Percentiles rank a stretch among this genome's conserved stretches.
phyloP scores from a whole-genome alignment of 1,140 invertebrate species.

The Anthonomus grandis region DNA sequence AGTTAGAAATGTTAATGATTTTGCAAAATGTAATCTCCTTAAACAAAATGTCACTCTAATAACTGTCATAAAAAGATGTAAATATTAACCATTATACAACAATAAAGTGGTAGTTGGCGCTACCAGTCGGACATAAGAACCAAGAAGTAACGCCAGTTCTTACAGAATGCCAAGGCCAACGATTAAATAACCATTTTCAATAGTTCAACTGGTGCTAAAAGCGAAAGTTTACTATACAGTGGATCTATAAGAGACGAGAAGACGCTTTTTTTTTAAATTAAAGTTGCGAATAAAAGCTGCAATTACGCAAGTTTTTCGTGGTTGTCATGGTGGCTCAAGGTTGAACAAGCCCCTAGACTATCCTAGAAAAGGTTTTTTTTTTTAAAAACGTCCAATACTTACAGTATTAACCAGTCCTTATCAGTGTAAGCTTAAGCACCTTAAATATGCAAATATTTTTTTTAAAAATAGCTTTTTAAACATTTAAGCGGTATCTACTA shows the following conservation, averaged over 20 bases:
- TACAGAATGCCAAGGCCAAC: conserved; percentile 3
- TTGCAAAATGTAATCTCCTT: background rate
- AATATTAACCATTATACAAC: background rate
- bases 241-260: background rate
- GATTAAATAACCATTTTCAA: conserved; percentile 3
- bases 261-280: too few relatives aligned
- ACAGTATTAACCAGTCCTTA: too few relatives aligned
- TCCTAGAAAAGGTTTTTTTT: background rate
- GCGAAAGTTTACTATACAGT: background rate
- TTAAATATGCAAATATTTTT: too few relatives aligned
- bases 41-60: background rate
- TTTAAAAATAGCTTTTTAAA: too few relatives aligned
- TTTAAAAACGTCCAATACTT: too few relatives aligned
- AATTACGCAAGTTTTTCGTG: background rate
- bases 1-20: background rate
- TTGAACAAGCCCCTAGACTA: background rate
- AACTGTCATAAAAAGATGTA: too few relatives aligned
- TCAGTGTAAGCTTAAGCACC: too few relatives aligned
- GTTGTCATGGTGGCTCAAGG: background rate
- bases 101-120: background rate
- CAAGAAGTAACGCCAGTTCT: conserved; percentile 3
- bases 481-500: too few relatives aligned
- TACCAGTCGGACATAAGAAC: background rate
- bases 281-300: too few relatives aligned
- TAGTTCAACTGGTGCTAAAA: conserved; percentile 4